Evolutionary conservation across 1,140 invertebrate genomes (phyloP).

Genomic region (Acromyrmex echinatior): DNA sequence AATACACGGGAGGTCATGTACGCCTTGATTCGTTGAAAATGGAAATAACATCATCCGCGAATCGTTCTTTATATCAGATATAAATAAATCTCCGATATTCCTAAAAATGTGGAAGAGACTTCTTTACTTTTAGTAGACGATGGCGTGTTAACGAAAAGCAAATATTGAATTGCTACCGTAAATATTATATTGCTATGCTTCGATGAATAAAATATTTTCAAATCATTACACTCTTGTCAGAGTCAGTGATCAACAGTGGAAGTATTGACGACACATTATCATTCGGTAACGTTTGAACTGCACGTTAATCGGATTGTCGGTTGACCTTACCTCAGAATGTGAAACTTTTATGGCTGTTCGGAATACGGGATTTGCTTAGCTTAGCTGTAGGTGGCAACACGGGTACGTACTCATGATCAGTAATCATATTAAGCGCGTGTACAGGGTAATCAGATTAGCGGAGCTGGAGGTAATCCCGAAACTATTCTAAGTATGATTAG

Average conservation of each 20-base stretch:
- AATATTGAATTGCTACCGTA: not conserved
- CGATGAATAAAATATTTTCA: constrained; percentile 6
- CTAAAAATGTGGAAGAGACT: not conserved
- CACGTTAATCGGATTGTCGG: constrained; percentile 78
- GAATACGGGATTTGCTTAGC: constrained; percentile 84
- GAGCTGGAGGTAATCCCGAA: constrained; percentile 86
- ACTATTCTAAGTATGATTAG: constrained; percentile 88
- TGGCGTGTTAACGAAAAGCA: not conserved
- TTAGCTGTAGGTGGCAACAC: constrained; percentile 84
- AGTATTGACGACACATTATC: constrained; percentile 56
- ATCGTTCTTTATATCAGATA: constrained; percentile 9
- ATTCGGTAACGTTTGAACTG: constrained; percentile 69
- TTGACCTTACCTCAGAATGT: constrained; percentile 77
- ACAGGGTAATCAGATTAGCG: constrained; percentile 87
- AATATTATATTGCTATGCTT: not conserved
- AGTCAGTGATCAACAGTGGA: not conserved
- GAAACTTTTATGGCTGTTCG: constrained; percentile 85
- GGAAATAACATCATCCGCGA: constrained; percentile 13
- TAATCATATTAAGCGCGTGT: constrained; percentile 87
- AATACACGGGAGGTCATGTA: constrained; percentile 37
- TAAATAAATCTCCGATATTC: constrained; percentile 48
- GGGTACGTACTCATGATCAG: constrained; percentile 86
- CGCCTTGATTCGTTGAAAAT: not conserved
- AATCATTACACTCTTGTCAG: not conserved
- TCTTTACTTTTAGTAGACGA: not conserved